Conservation (phyloP, 2,888 invertebrate species). For the Disparrhopalites patrizii region DNA sequence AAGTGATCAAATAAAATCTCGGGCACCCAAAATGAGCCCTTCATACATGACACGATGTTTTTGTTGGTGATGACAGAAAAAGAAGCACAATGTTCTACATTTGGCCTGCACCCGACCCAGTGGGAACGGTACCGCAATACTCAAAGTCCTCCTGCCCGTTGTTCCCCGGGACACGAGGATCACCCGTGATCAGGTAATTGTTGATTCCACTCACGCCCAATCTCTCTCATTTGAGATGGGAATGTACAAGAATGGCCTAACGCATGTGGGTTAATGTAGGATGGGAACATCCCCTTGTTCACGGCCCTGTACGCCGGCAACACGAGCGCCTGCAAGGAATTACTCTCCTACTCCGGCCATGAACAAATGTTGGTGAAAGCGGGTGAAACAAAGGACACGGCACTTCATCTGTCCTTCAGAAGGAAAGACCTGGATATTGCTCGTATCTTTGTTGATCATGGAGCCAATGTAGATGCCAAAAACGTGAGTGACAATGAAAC, state of each 20-base stretch:
- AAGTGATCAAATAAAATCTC: constrained; percentile 54
- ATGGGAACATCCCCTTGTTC: constrained; percentile 76
- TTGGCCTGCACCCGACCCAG: constrained; percentile 89
- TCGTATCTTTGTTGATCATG: constrained; percentile 84
- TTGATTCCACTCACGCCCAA: no score
- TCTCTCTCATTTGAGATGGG: no score
- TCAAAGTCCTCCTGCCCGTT: constrained; percentile 78
- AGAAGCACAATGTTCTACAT: constrained; percentile 91
- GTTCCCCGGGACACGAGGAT: constrained; percentile 86
- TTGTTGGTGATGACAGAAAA: constrained; percentile 61
- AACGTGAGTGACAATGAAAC: constrained; percentile 60
- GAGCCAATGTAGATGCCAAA: constrained; percentile 83
- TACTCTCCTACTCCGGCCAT: constrained; percentile 78
- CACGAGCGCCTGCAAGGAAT: constrained; percentile 89
- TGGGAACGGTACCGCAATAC: constrained; percentile 84
- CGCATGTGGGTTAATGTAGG: constrained; percentile 17
- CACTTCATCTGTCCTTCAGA: constrained; percentile 90
- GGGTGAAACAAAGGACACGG: constrained; percentile 74
- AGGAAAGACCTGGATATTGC: constrained; percentile 90
- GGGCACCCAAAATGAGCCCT: no score
- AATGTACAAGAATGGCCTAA: no score
- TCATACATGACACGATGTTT: not conserved
- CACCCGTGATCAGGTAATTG: constrained; percentile 77
- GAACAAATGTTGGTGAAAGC: constrained; percentile 66
- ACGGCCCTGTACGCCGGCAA: constrained; percentile 93